Percentiles rank a stretch among this genome's conserved stretches.
These are phyloP conservation scores for Isichthys henryi DNA, from an alignment of 2,113 vertebrate species.

Conservation along the genomic window DNA sequence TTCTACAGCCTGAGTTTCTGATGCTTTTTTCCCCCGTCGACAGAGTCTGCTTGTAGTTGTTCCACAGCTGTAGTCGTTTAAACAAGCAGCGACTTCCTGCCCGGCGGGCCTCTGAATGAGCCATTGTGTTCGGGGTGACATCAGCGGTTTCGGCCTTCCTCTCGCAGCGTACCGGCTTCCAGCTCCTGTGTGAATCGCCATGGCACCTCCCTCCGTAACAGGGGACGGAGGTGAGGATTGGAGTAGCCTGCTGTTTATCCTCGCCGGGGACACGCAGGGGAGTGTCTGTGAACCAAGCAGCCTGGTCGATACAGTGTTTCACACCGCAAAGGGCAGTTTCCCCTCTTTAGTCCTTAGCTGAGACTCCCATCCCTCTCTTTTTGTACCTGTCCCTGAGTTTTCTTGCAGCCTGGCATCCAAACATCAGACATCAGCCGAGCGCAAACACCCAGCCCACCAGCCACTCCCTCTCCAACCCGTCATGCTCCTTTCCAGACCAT, in stretches of 20 bases:
- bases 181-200: not conserved
- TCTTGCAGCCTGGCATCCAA: not conserved
- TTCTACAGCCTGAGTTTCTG: not conserved
- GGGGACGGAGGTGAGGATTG: not conserved
- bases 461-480: not conserved
- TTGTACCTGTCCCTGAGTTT: not conserved
- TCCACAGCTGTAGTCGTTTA: slow-evolving; percentile 23
- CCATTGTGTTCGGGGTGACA: slow-evolving; percentile 20
- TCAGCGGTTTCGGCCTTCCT: slow-evolving; percentile 19
- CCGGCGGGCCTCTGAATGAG: slow-evolving; percentile 20
- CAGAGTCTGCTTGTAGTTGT: slow-evolving; percentile 4
- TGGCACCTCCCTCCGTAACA: too few species aligned
- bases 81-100: slow-evolving; percentile 25
- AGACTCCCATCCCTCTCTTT: not conserved
- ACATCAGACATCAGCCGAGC: too few species aligned
- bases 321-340: not conserved
- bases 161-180: not conserved
- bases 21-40: not conserved
- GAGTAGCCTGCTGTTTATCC: not conserved
- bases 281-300: not conserved
- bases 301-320: not conserved
- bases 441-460: not conserved
- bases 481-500: not conserved
- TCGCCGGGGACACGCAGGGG: not conserved
- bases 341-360: too few species aligned